A percentile compares a stretch with the other conserved stretches of the same genome.
Conservation (phyloP, 1,140 invertebrate genomes). For the Euwallacea similis region DNA sequence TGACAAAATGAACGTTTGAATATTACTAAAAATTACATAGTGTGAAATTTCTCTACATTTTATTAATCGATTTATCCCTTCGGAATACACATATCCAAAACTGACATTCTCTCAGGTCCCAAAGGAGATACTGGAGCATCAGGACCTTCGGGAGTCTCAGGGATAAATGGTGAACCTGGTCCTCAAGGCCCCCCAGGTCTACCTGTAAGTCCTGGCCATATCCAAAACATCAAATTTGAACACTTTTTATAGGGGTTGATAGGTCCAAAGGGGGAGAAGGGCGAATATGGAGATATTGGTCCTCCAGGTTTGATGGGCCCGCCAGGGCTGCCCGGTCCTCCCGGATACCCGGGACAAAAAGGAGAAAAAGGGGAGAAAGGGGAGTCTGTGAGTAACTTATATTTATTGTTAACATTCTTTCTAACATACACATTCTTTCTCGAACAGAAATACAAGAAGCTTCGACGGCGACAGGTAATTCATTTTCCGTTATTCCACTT, state of each 20-base stretch:
- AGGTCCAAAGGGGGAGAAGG: conserved; percentile 86
- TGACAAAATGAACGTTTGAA: no score
- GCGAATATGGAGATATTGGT: conserved; percentile 88
- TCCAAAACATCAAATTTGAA: background rate
- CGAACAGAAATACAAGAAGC: conserved; percentile 86
- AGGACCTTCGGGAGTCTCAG: conserved; percentile 78
- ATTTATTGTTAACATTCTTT: background rate
- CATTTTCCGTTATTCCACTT: background rate
- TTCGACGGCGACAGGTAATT: conserved; percentile 81
- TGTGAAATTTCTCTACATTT: no score
- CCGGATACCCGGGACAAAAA: conserved; percentile 85
- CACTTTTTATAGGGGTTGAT: conserved; percentile 63
- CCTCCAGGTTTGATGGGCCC: conserved; percentile 84
- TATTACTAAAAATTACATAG: no score
- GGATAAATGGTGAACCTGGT: conserved; percentile 80
- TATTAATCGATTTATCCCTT: no score
- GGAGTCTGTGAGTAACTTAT: conserved; percentile 74
- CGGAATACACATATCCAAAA: no score
- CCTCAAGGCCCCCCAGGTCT: conserved; percentile 83
- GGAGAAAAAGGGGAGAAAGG: conserved; percentile 91
- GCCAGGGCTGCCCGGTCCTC: conserved; percentile 66
- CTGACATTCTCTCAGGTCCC: conserved; percentile 43
- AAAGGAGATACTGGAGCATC: conserved; percentile 63
- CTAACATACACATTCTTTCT: conserved; percentile 33
- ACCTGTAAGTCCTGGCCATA: conserved; percentile 59